These are phyloP conservation scores for Gorilla gorilla DNA, from an alignment of 2,113 vertebrate species.

Conservation along the genomic window DNA sequence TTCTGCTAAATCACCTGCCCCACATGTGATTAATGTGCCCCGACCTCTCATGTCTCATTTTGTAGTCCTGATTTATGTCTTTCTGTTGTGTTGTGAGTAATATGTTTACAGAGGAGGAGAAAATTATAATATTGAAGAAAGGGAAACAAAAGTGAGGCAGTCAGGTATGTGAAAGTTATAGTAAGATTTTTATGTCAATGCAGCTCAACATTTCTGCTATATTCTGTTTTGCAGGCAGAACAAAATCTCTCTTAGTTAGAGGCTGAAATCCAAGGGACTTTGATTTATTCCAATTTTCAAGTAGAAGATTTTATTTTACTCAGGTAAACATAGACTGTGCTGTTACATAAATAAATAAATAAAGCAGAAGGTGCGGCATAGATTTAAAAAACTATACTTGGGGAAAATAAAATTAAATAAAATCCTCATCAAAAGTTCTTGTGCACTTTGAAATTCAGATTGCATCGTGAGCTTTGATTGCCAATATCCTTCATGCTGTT, in stretches of 20 bases:
- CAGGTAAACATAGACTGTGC: background rate
- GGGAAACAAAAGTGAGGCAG: slow-evolving; percentile 5
- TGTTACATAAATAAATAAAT: background rate
- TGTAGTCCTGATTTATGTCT: slow-evolving; percentile 42
- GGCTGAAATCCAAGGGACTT: background rate
- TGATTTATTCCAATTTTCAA: background rate
- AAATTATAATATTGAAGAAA: slow-evolving; percentile 19
- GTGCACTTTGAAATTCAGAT: slow-evolving; percentile 53
- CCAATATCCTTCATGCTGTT: background rate
- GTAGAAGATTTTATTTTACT: background rate
- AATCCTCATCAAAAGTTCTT: background rate
- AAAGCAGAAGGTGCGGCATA: background rate
- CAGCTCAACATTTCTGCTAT: background rate
- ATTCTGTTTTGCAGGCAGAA: background rate
- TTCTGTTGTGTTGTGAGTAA: slow-evolving; percentile 49
- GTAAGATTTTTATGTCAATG: slow-evolving; percentile 14
- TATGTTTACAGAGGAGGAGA: slow-evolving; percentile 35
- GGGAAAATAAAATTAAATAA: slow-evolving; percentile 34
- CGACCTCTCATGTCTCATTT: background rate
- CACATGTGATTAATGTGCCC: background rate
- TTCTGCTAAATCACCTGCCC: background rate
- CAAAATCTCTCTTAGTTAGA: slow-evolving; percentile 13
- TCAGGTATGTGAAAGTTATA: background rate
- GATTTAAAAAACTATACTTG: background rate
- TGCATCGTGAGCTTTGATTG: background rate